These are phyloP conservation scores for Zoanthus solanderi DNA, from an alignment of 92 coral and sea anemone genomes.

Conservation along the genomic window DNA sequence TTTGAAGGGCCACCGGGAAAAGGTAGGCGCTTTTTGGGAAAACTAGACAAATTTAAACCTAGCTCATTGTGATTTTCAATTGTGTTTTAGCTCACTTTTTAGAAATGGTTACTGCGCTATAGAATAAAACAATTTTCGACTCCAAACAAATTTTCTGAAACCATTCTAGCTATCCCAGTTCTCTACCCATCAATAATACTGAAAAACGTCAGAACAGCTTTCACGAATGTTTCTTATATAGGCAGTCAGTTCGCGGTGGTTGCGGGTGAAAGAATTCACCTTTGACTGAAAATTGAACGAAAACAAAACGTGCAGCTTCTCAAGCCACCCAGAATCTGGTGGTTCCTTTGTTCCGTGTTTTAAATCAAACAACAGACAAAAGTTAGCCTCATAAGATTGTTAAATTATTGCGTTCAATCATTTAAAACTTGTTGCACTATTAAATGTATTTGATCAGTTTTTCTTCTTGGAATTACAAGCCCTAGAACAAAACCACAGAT, in stretches of 20 bases:
- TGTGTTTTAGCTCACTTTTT: neutral
- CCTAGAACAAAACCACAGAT: neutral
- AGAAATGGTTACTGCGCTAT: neutral
- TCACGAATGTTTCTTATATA: neutral
- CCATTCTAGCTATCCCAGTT: neutral
- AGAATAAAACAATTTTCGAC: neutral
- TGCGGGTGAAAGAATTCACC: slow-evolving; percentile 43
- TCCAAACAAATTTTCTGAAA: neutral
- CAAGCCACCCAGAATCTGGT: slow-evolving; percentile 1
- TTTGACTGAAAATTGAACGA: slow-evolving; percentile 5
- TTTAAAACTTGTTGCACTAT: neutral
- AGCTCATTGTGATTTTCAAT: neutral
- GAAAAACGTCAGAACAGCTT: neutral
- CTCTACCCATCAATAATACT: neutral
- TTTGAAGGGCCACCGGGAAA: neutral
- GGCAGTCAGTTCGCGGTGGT: neutral
- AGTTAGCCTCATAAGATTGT: slow-evolving; percentile 23
- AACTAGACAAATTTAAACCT: neutral
- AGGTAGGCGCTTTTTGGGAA: slow-evolving; percentile 3
- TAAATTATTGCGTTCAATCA: neutral
- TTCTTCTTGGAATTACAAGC: neutral
- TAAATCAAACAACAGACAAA: slow-evolving; percentile 26
- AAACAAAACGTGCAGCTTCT: neutral
- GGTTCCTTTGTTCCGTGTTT: slow-evolving; percentile 28
- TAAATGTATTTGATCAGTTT: neutral